Conservation (phyloP, 2,888 invertebrate species). For the Lamellibrachia satsuma region DNA sequence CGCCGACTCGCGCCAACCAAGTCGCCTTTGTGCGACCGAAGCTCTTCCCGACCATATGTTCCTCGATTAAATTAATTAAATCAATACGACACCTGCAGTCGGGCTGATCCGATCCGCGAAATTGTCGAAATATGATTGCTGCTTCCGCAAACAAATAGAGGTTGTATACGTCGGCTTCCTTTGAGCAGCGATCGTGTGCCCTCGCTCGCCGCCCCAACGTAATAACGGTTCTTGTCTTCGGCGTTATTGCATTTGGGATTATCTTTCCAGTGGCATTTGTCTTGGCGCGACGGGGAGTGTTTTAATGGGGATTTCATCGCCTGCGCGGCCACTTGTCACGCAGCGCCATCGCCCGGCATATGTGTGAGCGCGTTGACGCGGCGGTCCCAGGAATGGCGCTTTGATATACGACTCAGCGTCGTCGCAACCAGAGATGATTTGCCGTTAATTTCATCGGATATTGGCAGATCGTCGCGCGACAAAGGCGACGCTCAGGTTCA, state of each 20-base stretch:
- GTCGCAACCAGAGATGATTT: background rate
- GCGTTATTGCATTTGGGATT: conserved; percentile 6
- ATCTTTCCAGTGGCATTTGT: background rate
- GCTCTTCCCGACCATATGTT: background rate
- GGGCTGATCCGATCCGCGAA: background rate
- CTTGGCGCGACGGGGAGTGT: background rate
- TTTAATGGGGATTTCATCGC: conserved; percentile 17
- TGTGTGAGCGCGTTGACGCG: background rate
- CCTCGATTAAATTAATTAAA: background rate
- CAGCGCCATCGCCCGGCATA: background rate
- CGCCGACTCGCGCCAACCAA: background rate
- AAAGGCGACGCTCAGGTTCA: background rate
- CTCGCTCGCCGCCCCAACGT: background rate
- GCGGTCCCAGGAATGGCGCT: background rate
- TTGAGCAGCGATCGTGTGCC: background rate
- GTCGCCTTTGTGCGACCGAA: background rate
- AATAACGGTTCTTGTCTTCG: background rate
- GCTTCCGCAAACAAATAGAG: background rate
- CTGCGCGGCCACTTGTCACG: background rate
- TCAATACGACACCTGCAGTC: conserved; percentile 13
- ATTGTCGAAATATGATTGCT: conserved; percentile 12
- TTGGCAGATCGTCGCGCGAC: background rate
- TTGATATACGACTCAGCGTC: conserved; percentile 1
- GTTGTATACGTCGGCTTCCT: background rate
- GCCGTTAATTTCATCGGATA: conserved; percentile 6